Evolutionary conservation across 92 coral and sea anemone species (phyloP).

Genomic region (Phenganax subtilis): DNA sequence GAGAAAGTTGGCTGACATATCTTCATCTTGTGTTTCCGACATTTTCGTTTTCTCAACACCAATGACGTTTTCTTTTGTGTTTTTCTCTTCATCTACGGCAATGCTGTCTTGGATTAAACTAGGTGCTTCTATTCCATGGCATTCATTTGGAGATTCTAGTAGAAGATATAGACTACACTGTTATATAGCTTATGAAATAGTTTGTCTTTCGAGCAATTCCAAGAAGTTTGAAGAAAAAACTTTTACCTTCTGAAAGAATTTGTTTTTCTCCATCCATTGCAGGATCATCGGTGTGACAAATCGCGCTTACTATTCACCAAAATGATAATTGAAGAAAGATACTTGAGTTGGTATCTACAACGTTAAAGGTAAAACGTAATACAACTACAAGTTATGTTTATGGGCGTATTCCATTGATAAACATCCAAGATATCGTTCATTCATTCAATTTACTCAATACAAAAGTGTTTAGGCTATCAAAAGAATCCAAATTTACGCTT

Average conservation of each 20-base stretch:
- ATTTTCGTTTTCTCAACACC: background rate
- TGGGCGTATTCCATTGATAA: slow-evolving; percentile 21
- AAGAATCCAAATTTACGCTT: background rate
- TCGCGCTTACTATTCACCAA: background rate
- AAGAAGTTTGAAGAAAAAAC: background rate
- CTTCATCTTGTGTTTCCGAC: background rate
- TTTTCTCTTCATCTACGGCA: background rate
- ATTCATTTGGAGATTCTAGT: background rate
- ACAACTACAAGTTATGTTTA: background rate
- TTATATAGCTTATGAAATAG: background rate
- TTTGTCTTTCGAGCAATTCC: background rate
- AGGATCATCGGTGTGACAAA: background rate
- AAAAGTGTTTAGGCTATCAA: slow-evolving; percentile 1
- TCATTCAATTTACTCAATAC: background rate
- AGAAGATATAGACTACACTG: too few species aligned
- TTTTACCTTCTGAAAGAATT: slow-evolving; percentile 28
- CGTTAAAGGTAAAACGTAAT: background rate
- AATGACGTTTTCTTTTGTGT: background rate
- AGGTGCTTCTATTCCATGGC: slow-evolving; percentile 6
- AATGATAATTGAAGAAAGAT: background rate
- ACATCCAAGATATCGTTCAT: background rate
- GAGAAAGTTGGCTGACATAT: background rate
- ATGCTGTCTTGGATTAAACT: slow-evolving; percentile 5
- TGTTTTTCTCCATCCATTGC: slow-evolving; percentile 24
- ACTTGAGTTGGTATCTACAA: background rate